phyloP scores from a whole-genome alignment of 2,888 invertebrate genomes.

The Heliconius aoede region DNA sequence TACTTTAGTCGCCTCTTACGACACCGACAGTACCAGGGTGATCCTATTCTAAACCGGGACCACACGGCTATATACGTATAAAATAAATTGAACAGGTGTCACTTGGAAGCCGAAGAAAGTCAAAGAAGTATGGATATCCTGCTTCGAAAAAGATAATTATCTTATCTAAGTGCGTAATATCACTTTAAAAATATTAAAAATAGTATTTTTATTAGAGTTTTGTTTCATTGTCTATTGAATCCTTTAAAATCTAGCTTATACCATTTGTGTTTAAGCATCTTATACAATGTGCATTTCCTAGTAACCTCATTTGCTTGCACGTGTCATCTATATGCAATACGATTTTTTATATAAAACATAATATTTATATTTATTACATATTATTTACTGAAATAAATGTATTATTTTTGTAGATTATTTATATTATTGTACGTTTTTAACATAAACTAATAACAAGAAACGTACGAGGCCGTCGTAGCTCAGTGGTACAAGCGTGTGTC shows the following conservation, averaged over 20 bases:
- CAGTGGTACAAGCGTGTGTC: too few relatives aligned
- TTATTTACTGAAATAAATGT: neutral
- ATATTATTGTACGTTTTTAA: neutral
- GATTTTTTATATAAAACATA: neutral
- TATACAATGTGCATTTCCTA: neutral
- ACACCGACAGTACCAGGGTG: too few relatives aligned
- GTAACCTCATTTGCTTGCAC: conserved; percentile 5
- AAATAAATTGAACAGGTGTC: too few relatives aligned
- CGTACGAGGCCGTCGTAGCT: too few relatives aligned
- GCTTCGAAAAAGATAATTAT: too few relatives aligned
- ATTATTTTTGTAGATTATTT: neutral
- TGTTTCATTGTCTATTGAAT: neutral
- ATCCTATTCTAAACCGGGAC: too few relatives aligned
- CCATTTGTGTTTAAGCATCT: neutral
- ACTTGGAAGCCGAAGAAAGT: too few relatives aligned
- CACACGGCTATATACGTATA: too few relatives aligned
- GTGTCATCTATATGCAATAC: neutral
- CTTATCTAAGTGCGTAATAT: too few relatives aligned
- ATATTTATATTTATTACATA: neutral
- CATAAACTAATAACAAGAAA: too few relatives aligned
- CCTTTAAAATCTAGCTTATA: neutral
- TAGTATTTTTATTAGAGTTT: neutral
- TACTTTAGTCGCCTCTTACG: too few relatives aligned
- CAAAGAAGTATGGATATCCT: too few relatives aligned
- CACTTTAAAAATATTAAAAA: neutral